Percentiles rank a stretch among this genome's conserved stretches.
Evolutionary conservation across 2,888 invertebrate genomes (phyloP).

Genomic region (Norana najaformis): DNA sequence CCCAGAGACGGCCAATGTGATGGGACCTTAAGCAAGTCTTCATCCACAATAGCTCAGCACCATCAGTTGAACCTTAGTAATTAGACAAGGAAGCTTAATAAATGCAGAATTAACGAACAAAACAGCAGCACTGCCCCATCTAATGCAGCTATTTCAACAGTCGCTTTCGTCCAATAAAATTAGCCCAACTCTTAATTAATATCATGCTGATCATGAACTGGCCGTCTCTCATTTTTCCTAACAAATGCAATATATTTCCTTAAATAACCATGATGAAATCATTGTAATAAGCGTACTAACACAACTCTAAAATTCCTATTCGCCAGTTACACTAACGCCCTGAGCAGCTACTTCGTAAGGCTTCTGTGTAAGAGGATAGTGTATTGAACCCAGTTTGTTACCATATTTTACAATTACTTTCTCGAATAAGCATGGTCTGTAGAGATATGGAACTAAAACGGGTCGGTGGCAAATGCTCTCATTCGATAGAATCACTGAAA

Average conservation of each 20-base stretch:
- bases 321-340: background rate
- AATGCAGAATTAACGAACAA: too few relatives aligned
- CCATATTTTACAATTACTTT: background rate
- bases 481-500: background rate
- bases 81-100: too few relatives aligned
- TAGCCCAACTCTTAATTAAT: too few relatives aligned
- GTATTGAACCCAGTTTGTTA: background rate
- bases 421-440: background rate
- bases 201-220: too few relatives aligned
- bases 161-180: too few relatives aligned
- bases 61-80: too few relatives aligned
- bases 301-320: background rate
- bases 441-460: background rate
- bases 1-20: too few relatives aligned
- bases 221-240: too few relatives aligned
- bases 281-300: background rate
- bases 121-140: too few relatives aligned
- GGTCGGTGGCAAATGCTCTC: background rate
- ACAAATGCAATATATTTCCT: background rate
- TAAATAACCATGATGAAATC: background rate
- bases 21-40: too few relatives aligned
- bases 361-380: background rate
- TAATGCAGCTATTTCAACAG: too few relatives aligned
- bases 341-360: background rate
- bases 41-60: too few relatives aligned